Conservation (phyloP, 2,888 invertebrate species). For the Osmoderma eremita region DNA sequence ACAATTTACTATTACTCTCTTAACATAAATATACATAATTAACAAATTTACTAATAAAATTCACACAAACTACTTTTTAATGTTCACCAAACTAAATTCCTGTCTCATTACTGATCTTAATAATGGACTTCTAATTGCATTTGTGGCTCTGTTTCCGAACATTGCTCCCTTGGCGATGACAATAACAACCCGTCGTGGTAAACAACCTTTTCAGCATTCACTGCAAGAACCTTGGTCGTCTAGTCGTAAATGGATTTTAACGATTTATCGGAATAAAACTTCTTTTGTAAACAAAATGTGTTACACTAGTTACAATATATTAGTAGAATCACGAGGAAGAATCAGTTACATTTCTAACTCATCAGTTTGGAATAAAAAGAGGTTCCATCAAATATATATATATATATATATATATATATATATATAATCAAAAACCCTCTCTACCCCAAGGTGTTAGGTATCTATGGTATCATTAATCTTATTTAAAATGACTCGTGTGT, state of each 20-base stretch:
- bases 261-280: conserved; percentile 6
- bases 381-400: too few relatives aligned
- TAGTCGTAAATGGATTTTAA: conserved; percentile 23
- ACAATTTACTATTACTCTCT: too few relatives aligned
- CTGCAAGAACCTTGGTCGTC: background rate
- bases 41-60: too few relatives aligned
- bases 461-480: too few relatives aligned
- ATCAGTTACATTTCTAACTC: too few relatives aligned
- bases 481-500: too few relatives aligned
- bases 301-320: background rate
- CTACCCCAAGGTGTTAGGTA: too few relatives aligned
- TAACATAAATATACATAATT: too few relatives aligned
- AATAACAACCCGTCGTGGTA: background rate
- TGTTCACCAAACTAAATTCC: background rate
- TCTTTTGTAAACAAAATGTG: background rate
- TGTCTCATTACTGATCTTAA: conserved; percentile 9
- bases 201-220: conserved; percentile 27
- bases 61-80: conserved; percentile 11
- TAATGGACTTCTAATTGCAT: conserved; percentile 18
- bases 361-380: too few relatives aligned
- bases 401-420: too few relatives aligned
- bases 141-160: conserved; percentile 10
- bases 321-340: background rate
- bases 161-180: conserved; percentile 7
- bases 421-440: too few relatives aligned